Evolutionary conservation across 1,140 invertebrate genomes (phyloP).

Genomic region (fruit fly (Drosophila melanogaster)): Release_6_plus_ISO1_MT NT_033777.3:16080501-16081000

Average conservation of each 20-base stretch:
- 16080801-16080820: constrained; percentile 28
- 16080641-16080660: constrained; percentile 81
- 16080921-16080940: constrained; percentile 31
- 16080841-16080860: constrained; percentile 66
- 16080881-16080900: constrained; percentile 30
- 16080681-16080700: constrained; percentile 55
- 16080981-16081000: constrained; percentile 73
- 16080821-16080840: constrained; percentile 62
- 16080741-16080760: constrained; percentile 62
- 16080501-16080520: background rate
- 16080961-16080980: constrained; percentile 79
- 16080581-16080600: constrained; percentile 77
- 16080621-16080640: constrained; percentile 72
- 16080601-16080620: constrained; percentile 74
- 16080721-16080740: constrained; percentile 31
- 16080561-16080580: constrained; percentile 65
- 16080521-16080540: constrained; percentile 68
- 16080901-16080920: constrained; percentile 67
- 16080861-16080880: constrained; percentile 70
- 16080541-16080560: constrained; percentile 66
- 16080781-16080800: constrained; percentile 64
- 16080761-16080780: constrained; percentile 75
- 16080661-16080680: constrained; percentile 81
- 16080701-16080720: constrained; percentile 22
- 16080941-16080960: constrained; percentile 45